A percentile compares a stretch with the other conserved stretches of the same genome.
Evolutionary conservation across 2,888 invertebrate genomes (phyloP).

Genomic region (Himalopsyche anomala): DNA sequence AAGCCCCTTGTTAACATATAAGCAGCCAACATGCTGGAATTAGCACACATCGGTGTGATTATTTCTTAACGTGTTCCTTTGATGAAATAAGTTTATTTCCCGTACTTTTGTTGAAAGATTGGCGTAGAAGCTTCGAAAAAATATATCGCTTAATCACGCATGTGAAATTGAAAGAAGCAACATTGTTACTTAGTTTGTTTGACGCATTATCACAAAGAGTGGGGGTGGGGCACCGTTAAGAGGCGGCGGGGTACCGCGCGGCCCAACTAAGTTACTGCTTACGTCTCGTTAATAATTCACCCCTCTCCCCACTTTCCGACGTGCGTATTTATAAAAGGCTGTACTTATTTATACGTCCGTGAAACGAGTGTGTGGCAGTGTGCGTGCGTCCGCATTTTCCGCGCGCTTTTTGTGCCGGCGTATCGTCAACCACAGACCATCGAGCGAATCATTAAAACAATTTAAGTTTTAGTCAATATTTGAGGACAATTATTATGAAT

Average conservation of each 20-base stretch:
- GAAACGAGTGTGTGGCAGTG: conserved; percentile 44
- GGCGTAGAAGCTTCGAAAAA: background rate
- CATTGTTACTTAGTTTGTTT: background rate
- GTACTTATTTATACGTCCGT: conserved; percentile 58
- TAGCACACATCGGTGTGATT: too few relatives aligned
- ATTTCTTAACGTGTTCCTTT: too few relatives aligned
- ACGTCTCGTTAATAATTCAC: conserved; percentile 74
- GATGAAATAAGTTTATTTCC: too few relatives aligned
- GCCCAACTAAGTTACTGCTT: conserved; percentile 73
- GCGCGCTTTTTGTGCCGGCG: conserved; percentile 3
- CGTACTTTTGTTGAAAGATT: too few relatives aligned
- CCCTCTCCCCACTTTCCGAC: conserved; percentile 66
- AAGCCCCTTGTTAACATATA: too few relatives aligned
- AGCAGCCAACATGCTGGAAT: too few relatives aligned
- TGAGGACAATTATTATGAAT: too few relatives aligned
- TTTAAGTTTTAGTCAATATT: too few relatives aligned
- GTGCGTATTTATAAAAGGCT: conserved; percentile 62
- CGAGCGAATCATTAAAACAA: too few relatives aligned
- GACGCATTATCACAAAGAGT: conserved; percentile 28
- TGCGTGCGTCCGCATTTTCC: conserved; percentile 37
- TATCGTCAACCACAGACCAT: background rate
- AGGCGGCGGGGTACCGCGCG: conserved; percentile 36
- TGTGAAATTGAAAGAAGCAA: background rate
- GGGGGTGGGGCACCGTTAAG: conserved; percentile 9
- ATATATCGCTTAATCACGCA: background rate